Percentiles rank a stretch among this genome's conserved stretches.
Conservation (phyloP, 1,140 invertebrate genomes). For the Drosophila leontia region DNA sequence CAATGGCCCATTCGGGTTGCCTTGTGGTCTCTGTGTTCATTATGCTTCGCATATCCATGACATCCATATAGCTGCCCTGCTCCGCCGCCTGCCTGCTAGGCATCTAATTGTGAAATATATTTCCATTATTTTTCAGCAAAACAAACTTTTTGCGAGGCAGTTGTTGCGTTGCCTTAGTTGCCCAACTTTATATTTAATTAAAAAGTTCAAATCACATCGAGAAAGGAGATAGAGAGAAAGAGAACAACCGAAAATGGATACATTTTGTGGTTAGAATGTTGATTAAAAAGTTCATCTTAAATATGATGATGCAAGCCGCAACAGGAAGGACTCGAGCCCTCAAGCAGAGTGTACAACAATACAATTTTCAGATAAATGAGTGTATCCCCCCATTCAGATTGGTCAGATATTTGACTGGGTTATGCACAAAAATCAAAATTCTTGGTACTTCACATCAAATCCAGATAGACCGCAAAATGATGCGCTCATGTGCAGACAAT, state of each 20-base stretch:
- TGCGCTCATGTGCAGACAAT: conserved; percentile 28
- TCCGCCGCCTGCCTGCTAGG: conserved; percentile 15
- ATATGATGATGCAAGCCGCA: conserved; percentile 41
- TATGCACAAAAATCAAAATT: not conserved
- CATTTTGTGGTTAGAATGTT: conserved; percentile 41
- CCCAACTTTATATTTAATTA: conserved; percentile 72
- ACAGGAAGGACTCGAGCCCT: conserved; percentile 7
- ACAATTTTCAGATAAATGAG: conserved; percentile 19
- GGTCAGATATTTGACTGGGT: not conserved
- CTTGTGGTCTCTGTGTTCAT: conserved; percentile 27
- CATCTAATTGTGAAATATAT: conserved; percentile 67
- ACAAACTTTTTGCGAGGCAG: conserved; percentile 45
- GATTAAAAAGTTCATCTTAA: conserved; percentile 44
- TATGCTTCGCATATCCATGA: conserved; percentile 13
- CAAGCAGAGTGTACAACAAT: not conserved
- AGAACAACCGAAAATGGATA: conserved; percentile 21
- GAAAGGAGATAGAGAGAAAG: not conserved
- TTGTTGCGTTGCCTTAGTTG: conserved; percentile 26
- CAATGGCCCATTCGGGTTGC: conserved; percentile 32
- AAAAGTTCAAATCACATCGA: conserved; percentile 65
- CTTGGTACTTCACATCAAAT: conserved; percentile 12
- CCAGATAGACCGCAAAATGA: conserved; percentile 23
- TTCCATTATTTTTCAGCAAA: conserved; percentile 49
- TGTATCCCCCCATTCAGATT: not conserved
- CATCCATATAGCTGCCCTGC: conserved; percentile 14